phyloP scores from a whole-genome alignment of 2,888 invertebrate genomes.

The Epicampocera succincta region DNA sequence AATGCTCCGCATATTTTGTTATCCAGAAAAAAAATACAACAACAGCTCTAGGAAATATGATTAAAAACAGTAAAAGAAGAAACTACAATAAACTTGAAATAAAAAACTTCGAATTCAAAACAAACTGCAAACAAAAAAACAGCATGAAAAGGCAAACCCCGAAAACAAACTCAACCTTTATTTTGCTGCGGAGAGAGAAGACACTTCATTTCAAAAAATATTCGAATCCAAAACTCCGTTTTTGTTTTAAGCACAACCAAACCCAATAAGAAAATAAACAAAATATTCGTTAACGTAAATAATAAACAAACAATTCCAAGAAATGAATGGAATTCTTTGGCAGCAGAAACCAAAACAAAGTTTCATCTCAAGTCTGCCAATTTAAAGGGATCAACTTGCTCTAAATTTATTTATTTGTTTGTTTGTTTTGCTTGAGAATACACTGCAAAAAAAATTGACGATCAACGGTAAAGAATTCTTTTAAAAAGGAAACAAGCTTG shows the following conservation, averaged over 20 bases:
- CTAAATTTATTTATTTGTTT: not conserved
- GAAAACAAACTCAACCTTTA: no score
- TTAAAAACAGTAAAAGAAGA: no score
- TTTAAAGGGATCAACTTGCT: not conserved
- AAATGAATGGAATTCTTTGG: conserved; percentile 49
- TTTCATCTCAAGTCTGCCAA: conserved; percentile 47
- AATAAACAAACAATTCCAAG: conserved; percentile 61
- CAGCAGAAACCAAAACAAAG: conserved; percentile 38
- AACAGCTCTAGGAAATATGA: no score
- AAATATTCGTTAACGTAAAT: conserved; percentile 59
- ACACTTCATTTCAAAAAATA: conserved; percentile 29
- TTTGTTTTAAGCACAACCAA: conserved; percentile 17
- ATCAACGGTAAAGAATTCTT: not conserved
- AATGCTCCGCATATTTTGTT: no score
- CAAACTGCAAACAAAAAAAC: no score
- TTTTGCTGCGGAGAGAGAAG: conserved; percentile 11
- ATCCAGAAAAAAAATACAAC: no score
- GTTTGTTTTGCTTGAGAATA: not conserved
- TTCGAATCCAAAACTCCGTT: not conserved
- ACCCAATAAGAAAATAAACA: conserved; percentile 38
- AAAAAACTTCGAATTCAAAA: no score
- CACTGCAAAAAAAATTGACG: conserved; percentile 12
- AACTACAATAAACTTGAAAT: no score
- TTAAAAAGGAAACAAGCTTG: no score
- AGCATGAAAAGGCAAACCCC: no score